Base-by-base conservation (phyloP, 1,140 invertebrate species). In the Parapsyche elsis region DNA sequence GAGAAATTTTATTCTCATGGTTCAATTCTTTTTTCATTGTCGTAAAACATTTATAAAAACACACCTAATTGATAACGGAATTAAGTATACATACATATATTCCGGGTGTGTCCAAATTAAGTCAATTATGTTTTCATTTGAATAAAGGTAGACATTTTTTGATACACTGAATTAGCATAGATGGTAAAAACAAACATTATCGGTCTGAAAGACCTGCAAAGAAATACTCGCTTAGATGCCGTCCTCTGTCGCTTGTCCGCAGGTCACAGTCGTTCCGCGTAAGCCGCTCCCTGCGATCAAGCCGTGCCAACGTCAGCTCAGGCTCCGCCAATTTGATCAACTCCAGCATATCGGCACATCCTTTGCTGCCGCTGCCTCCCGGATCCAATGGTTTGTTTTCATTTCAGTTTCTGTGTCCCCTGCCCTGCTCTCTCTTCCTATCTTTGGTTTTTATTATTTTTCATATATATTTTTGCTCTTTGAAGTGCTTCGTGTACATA, bases 201-300 rank as follows among this genome's bases (percentile, higher is more conserved):
- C 24, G 61, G 61, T 67, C 10, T 67, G 21, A 21, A 67, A 73
- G 23, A 76, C 12, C 53, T 16, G 19, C 44, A n/a, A 75, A 76
- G 16, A 38, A 38, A 38, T n/a, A 24, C 10, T 49, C 45, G 79
- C 57, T 80, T 46, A 79, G 79, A 59, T 84, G 88, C 90, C 90
- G 90, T 91, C 90, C 90, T 91, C 89, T 90, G 89, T 88, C 92
- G 93, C 92, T 92, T 93, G 91, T 92, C 92, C 91, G 91, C 92
- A 94, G 93, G 93, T 94, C 93, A 90, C 93, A 94, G 90, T 95
- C 93, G 89, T 94, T 94, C 92, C 93, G 93, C 92, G 94, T 91
- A 88, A 90, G 87, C 89, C 90, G 89, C 85, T 90, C 88, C 86
- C 90, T 88, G 87, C 84, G 86, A 84, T 87, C 88, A 78, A 89